Conservation (phyloP, 2,113 vertebrate genomes). For the Xenus cinereus region DNA sequence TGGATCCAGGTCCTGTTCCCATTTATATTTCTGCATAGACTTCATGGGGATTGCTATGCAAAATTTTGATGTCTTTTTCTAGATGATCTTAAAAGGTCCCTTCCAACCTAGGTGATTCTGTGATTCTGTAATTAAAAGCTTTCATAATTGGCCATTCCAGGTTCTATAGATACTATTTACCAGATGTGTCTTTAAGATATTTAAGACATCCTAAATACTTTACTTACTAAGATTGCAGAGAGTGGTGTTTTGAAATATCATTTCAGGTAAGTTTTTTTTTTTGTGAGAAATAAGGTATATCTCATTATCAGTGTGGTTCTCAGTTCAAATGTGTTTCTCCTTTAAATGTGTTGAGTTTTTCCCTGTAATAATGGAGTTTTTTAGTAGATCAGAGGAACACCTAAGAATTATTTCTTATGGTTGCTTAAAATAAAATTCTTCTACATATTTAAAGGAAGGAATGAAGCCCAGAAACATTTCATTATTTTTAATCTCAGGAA, state of each 20-base stretch:
- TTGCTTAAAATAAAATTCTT: background rate
- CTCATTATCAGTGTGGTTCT: background rate
- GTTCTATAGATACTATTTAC: background rate
- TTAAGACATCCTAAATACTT: background rate
- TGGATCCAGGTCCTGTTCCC: background rate
- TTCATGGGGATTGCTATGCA: background rate
- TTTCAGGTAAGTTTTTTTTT: background rate
- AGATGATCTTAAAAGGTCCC: too few relatives aligned
- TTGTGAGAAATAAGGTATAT: background rate
- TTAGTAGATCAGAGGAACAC: background rate
- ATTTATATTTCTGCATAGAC: background rate
- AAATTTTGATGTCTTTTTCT: background rate
- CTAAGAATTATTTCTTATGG: background rate
- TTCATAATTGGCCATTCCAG: background rate
- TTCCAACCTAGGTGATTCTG: too few relatives aligned
- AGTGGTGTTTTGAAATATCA: background rate
- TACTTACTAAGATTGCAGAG: background rate
- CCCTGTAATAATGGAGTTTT: accelerated
- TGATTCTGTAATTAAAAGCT: background rate
- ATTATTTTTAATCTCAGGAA: background rate
- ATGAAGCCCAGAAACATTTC: accelerated
- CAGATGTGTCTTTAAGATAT: background rate
- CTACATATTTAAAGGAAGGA: background rate
- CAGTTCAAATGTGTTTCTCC: background rate
- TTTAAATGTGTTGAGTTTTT: background rate